Base-by-base conservation (phyloP, 2,113 vertebrate genomes). In the Macrotus californicus region DNA sequence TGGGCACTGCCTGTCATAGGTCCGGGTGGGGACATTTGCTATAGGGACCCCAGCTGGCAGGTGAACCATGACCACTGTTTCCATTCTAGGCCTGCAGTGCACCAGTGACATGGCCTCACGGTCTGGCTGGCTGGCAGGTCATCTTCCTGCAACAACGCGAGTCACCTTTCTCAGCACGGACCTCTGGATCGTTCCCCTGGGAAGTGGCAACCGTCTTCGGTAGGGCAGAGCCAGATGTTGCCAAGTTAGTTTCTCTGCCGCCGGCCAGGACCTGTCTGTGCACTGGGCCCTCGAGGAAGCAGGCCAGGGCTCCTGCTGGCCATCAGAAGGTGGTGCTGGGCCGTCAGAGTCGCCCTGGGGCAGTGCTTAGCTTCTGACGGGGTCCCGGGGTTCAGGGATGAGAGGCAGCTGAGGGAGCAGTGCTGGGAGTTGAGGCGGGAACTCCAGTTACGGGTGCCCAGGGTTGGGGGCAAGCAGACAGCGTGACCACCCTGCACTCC, bases 401-500 rank as follows among this genome's bases (percentile, higher is more conserved):
- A 31, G 5, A 31, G 34, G 69, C 16, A 56, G 39, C 10, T 2
- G 1, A 19, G 54, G 2, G 41, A 41, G 61, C n/a, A 43, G 39
- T 31, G 12, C 39, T 14, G 13, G 13, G 21, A 0, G 77, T n/a
- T 7, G 72, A 70, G 73, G 16, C 1, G 6, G 7, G 46, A 50
- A 26, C 67, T 36, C 36, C 4, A 16, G 18, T 8, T 2, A 64
- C 39, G 5, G 7, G 29, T 8, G n/a, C 3, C 24, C 22, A 9
- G 5, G 56, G 46, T 0, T 0, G 1, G 26, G 5, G 48, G 39
- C 0, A 72, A 14, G 67, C 6, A 24, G 6, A 69, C 10, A 10
- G 77, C 0, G 2, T 13, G 0, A 2, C 31, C 14, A 2, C 26
- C 52, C 16, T 2, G 0, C 4, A 2, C 9, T 18, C 88, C 31